Base-by-base conservation (phyloP, 2,888 invertebrate genomes). In the Drosophila flavopinicola region DNA sequence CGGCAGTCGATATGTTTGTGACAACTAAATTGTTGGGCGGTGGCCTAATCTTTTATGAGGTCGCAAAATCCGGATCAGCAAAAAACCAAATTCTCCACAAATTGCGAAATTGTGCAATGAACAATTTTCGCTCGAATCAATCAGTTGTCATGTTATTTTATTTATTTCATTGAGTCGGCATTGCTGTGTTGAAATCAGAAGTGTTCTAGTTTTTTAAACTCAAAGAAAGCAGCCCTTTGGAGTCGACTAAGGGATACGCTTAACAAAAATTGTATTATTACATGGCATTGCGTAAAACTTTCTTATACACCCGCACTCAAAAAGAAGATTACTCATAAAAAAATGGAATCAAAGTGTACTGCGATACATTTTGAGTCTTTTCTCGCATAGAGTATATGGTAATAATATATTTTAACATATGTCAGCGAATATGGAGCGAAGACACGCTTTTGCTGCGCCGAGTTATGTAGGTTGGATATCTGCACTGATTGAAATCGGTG, bases 11-110 rank as follows among this genome's bases (percentile, higher is more conserved):
- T 74, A 25, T 20, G 30, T 25, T 24, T 37, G 25, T 41, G 11
- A 24, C 45, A 53, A 84, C 75, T 74, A 25, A 15, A 13, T 11
- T 29, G 9, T 11, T 37, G 2, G 13, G 24, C 33, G 25, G 23
- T 27, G 25, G 11, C 20, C 13, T 25, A 32, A 63, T 64, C 67
- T 79, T 79, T 68, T 79, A 78, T 74, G 58, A 59, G 59, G 24
- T 52, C 29, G 33, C 24, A 53, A 61, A 20, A 10, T 13, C 6
- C 1, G n/a, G 25, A 41, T 70, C 75, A 75, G 73, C 73, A 63
- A 56, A 69, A 58, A 48, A 27, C 10, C 6, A 6, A 44, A 33
- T 51, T 57, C 33, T 15, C 11, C 13, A 33, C 29, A 20, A 38
- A 24, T 20, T 20, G 39, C 17, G 30, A 57, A 65, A 65, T 63